Evolutionary conservation across 2,888 invertebrate genomes (phyloP), one percentile per base, ranked within the genome.

Genomic region (Harpalus rubripes): DNA sequence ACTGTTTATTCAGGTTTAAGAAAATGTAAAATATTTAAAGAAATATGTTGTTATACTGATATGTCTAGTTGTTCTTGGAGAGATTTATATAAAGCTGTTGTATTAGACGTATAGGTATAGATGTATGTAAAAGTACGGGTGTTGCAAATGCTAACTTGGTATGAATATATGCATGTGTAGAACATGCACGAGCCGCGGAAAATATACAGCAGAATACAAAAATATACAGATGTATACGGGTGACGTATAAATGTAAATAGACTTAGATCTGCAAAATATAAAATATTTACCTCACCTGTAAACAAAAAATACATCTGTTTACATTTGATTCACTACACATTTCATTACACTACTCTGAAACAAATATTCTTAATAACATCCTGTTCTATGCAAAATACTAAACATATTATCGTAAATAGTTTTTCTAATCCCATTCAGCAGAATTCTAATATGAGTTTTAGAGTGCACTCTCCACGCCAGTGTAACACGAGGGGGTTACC

Each of bases 191-290:
- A 68, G 63, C 26, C 63, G 39, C 32, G 68, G 68, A 68, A 68
- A 68, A 68, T 68, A 68, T 68, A 68, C 68, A 39, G 39, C 39
- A 15, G 68, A 39, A 68, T 68, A 68, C 39, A 68, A 68, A 68
- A 68, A 68, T 68, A 68, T 63, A 63, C 63, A 63, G 63, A 63
- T 63, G 63, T 63, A 63, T 68, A 39, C 68, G 32, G 18, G 68
- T 68, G 68, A 68, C 68, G 68, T 68, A 68, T 68, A 68, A 68
- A 68, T 68, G 68, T 39, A 68, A 68, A 68, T 68, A 68, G 68
- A 68, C 68, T 39, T 68, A 68, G 39, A 68, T 68, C 68, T 68
- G 32, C 32, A 39, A 68, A 68, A 68, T 68, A 39, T 32, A 68
- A 68, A 65, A 65, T 65, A 65, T 65, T 65, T 32, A 65, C 65